phyloP scores from a whole-genome alignment of 2,113 vertebrate species.

The Chrysochloris asiatica region DNA sequence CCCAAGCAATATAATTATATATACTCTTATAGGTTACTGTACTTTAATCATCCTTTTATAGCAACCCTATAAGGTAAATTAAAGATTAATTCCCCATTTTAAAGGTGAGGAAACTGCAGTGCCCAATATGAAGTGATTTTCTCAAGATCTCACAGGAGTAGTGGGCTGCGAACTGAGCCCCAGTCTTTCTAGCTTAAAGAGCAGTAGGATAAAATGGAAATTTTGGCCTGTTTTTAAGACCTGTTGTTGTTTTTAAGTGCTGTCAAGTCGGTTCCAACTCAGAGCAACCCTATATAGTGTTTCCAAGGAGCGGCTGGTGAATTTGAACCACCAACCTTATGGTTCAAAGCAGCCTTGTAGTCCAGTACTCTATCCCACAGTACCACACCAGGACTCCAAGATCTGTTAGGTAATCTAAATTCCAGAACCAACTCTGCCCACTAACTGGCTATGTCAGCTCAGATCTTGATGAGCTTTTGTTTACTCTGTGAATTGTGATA shows the following conservation, averaged over 20 bases:
- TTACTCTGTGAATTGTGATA: neutral
- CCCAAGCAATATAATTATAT: slow-evolving; percentile 13
- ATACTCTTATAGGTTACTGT: neutral
- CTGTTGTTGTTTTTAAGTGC: too few relatives aligned
- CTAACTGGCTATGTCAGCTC: neutral
- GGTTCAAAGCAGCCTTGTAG: too few relatives aligned
- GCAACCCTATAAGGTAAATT: neutral
- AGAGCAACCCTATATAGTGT: too few relatives aligned
- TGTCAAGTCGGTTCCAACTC: too few relatives aligned
- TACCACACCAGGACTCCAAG: too few relatives aligned
- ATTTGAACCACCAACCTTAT: too few relatives aligned
- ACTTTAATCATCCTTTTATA: neutral
- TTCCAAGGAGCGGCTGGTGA: too few relatives aligned
- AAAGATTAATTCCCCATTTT: neutral
- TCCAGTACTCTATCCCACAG: too few relatives aligned
- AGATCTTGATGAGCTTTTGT: neutral
- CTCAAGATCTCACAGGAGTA: neutral
- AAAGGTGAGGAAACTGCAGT: neutral
- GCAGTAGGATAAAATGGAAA: neutral
- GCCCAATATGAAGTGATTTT: neutral
- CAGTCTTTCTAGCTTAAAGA: neutral
- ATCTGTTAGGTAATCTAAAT: neutral
- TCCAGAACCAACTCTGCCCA: neutral
- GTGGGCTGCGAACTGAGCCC: neutral
- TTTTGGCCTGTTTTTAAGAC: neutral